These are phyloP conservation scores for Brachionus rubens DNA, from an alignment of 1,140 invertebrate species.

Conservation along the genomic window DNA sequence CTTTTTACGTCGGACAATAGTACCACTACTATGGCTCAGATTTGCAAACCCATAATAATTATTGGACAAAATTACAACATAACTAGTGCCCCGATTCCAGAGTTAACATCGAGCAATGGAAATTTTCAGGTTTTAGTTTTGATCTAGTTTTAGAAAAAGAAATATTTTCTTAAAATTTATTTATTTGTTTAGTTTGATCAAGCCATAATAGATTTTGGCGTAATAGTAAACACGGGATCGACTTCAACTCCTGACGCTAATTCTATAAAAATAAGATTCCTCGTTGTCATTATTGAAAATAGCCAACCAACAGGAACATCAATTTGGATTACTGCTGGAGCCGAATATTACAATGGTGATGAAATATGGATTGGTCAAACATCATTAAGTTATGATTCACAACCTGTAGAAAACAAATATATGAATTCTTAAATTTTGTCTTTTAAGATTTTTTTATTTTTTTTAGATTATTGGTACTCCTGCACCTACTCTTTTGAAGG, in stretches of 20 bases:
- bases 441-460: background rate
- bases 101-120: slow-evolving; percentile 38
- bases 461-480: background rate
- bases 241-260: slow-evolving; percentile 12
- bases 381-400: too few relatives aligned
- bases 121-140: slow-evolving; percentile 46
- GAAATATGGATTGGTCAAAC: slow-evolving; percentile 62
- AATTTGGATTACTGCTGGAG: slow-evolving; percentile 61
- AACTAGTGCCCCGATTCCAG: slow-evolving; percentile 3
- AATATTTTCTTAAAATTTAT: slow-evolving; percentile 26
- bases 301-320: slow-evolving; percentile 49
- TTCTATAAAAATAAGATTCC: slow-evolving; percentile 54
- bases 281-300: slow-evolving; percentile 57
- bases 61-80: slow-evolving; percentile 49
- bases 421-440: background rate
- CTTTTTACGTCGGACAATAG: slow-evolving; percentile 57
- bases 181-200: slow-evolving; percentile 57
- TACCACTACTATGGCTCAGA: slow-evolving; percentile 52
- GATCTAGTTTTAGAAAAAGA: background rate
- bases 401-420: too few relatives aligned
- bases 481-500: background rate
- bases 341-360: slow-evolving; percentile 59
- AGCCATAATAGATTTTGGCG: slow-evolving; percentile 59
- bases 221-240: slow-evolving; percentile 51
- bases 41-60: slow-evolving; percentile 53